Percentiles rank a stretch among this genome's conserved stretches.
Conservation (phyloP, 2,888 invertebrate genomes). For the Pristionchus fissidentatus region DNA sequence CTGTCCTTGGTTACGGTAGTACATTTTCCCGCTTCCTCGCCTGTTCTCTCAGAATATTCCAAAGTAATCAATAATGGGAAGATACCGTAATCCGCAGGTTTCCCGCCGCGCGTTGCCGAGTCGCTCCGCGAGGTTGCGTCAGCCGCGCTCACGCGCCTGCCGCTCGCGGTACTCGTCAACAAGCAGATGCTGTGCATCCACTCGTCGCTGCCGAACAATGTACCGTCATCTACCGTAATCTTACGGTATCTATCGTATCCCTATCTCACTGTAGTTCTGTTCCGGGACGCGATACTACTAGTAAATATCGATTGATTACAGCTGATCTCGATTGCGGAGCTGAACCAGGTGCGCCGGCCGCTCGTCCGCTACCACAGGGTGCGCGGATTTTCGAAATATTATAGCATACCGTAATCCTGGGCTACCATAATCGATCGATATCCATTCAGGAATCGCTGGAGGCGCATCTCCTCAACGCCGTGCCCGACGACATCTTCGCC, state of each 20-base stretch:
- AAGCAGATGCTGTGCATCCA: conserved; percentile 16
- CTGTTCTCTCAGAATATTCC: not conserved
- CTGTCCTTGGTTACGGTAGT: no score
- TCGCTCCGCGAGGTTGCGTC: conserved; percentile 9
- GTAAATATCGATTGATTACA: not conserved
- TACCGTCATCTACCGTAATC: not conserved
- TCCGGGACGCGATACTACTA: no score
- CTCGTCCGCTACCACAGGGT: not conserved
- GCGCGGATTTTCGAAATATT: no score
- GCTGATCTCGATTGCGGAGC: not conserved
- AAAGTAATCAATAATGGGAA: not conserved
- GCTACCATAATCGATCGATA: no score
- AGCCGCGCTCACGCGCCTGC: not conserved
- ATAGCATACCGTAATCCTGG: no score
- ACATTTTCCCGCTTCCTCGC: not conserved
- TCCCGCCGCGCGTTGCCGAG: not conserved
- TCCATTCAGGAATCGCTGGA: conserved; percentile 33
- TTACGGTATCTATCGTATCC: not conserved
- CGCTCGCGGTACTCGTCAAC: conserved; percentile 15
- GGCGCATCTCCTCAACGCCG: conserved; percentile 8
- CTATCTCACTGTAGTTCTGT: not conserved
- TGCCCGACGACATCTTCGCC: not conserved
- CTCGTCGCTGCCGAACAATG: not conserved
- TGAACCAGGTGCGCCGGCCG: conserved; percentile 1
- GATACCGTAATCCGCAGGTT: no score